Evolutionary conservation across 2,888 invertebrate genomes (phyloP).

Genomic region (Tachina grossa): DNA sequence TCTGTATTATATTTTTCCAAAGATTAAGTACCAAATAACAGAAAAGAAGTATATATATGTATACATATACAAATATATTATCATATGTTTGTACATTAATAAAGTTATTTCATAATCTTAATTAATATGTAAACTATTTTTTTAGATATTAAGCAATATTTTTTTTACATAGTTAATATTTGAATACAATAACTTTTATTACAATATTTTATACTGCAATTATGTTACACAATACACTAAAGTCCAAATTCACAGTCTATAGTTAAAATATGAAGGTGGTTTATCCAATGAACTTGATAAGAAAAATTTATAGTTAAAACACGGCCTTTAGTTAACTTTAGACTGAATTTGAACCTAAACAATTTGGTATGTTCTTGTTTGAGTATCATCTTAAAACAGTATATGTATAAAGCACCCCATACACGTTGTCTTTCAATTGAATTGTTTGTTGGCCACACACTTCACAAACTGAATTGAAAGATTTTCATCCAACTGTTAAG

Average conservation of each 20-base stretch:
- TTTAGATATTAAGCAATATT: conserved; percentile 25
- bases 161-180: conserved; percentile 26
- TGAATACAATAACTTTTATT: conserved; percentile 25
- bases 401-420: too few species aligned
- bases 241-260: not conserved
- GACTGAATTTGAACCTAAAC: too few species aligned
- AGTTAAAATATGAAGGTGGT: not conserved
- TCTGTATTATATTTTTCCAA: conserved; percentile 63
- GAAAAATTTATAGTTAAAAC: too few species aligned
- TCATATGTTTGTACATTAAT: not conserved
- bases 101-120: conserved; percentile 11
- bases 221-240: not conserved
- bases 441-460: too few species aligned
- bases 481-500: too few species aligned
- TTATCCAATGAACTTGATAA: too few species aligned
- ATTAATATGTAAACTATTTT: conserved; percentile 49
- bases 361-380: too few species aligned
- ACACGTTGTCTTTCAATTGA: too few species aligned
- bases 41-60: not conserved
- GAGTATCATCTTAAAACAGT: too few species aligned
- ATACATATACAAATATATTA: too few species aligned
- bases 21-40: conserved; percentile 46
- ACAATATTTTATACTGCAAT: conserved; percentile 31
- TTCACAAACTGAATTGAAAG: too few species aligned
- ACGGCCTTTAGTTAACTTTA: too few species aligned